phyloP scores from a whole-genome alignment of 2,113 vertebrate species.

The Boleophthalmus pectinirostris region DNA sequence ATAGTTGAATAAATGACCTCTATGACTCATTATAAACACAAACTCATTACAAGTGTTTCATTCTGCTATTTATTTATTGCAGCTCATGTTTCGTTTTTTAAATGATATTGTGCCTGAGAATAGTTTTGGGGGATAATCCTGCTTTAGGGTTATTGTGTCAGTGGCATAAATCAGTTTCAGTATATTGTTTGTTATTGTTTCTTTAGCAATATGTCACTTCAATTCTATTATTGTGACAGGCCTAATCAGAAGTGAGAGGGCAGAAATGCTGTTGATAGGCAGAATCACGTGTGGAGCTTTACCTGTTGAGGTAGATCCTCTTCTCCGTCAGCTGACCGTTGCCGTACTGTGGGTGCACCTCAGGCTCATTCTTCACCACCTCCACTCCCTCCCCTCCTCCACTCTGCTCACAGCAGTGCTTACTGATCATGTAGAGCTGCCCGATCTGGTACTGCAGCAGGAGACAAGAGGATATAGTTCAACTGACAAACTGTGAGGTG shows the following conservation, averaged over 20 bases:
- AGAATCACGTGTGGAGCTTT: slow-evolving; percentile 6
- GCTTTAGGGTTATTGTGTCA: too few relatives aligned
- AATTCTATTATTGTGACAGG: too few relatives aligned
- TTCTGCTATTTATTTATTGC: too few relatives aligned
- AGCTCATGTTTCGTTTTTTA: too few relatives aligned
- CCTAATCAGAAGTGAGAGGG: slow-evolving; percentile 7
- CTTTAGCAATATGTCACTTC: too few relatives aligned
- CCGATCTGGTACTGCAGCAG: slow-evolving; percentile 83
- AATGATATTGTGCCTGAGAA: too few relatives aligned
- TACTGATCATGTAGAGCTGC: slow-evolving; percentile 94
- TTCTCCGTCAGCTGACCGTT: slow-evolving; percentile 88
- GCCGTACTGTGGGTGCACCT: slow-evolving; percentile 83
- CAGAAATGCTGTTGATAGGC: slow-evolving; percentile 3
- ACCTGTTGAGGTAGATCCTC: slow-evolving; percentile 90
- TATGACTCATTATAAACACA: too few relatives aligned
- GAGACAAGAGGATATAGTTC: slow-evolving; percentile 17
- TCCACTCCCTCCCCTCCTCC: slow-evolving; percentile 88
- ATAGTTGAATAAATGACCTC: too few relatives aligned
- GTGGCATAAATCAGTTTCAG: too few relatives aligned
- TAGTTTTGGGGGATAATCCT: too few relatives aligned
- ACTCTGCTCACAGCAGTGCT: slow-evolving; percentile 90
- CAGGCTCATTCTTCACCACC: slow-evolving; percentile 85
- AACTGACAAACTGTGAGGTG: not conserved
- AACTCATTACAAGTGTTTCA: too few relatives aligned
- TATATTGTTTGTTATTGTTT: too few relatives aligned